These are phyloP conservation scores for Melolontha melolontha DNA, from an alignment of 2,888 invertebrate species.

Conservation along the genomic window DNA sequence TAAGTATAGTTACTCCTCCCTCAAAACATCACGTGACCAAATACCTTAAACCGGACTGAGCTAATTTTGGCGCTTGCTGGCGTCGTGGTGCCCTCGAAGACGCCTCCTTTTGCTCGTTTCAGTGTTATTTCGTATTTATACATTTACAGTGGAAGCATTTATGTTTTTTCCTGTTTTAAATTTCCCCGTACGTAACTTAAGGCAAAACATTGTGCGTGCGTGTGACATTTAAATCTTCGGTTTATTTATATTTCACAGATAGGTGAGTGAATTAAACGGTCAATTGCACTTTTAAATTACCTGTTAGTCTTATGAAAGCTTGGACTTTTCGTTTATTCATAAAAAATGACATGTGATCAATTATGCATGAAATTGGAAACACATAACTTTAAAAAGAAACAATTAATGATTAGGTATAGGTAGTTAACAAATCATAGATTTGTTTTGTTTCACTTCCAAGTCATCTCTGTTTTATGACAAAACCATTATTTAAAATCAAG, in stretches of 20 bases:
- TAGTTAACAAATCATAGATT: slow-evolving; percentile 33
- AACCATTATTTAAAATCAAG: slow-evolving; percentile 39
- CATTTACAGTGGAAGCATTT: slow-evolving; percentile 19
- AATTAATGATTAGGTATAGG: slow-evolving; percentile 39
- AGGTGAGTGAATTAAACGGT: slow-evolving; percentile 26
- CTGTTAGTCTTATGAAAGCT: slow-evolving; percentile 1
- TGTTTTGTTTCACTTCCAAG: slow-evolving; percentile 13
- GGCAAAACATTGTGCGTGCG: slow-evolving; percentile 20
- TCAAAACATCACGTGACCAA: slow-evolving; percentile 38
- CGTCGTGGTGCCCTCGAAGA: slow-evolving; percentile 49
- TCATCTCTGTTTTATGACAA: slow-evolving; percentile 18
- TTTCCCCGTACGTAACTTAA: slow-evolving; percentile 15
- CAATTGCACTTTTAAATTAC: slow-evolving; percentile 27
- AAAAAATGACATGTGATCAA: background rate
- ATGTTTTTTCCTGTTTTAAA: slow-evolving; percentile 23
- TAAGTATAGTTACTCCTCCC: slow-evolving; percentile 32
- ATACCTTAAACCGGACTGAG: slow-evolving; percentile 50
- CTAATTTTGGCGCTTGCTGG: slow-evolving; percentile 54
- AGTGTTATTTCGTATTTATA: slow-evolving; percentile 43
- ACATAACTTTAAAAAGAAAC: slow-evolving; percentile 2
- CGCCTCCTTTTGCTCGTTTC: slow-evolving; percentile 45
- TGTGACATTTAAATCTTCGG: slow-evolving; percentile 26
- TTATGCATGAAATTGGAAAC: background rate
- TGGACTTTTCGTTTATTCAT: background rate
- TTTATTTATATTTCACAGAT: slow-evolving; percentile 33